These are phyloP conservation scores for Orchesellides sinensis DNA, from an alignment of 2,888 invertebrate genomes.

Conservation along the genomic window DNA sequence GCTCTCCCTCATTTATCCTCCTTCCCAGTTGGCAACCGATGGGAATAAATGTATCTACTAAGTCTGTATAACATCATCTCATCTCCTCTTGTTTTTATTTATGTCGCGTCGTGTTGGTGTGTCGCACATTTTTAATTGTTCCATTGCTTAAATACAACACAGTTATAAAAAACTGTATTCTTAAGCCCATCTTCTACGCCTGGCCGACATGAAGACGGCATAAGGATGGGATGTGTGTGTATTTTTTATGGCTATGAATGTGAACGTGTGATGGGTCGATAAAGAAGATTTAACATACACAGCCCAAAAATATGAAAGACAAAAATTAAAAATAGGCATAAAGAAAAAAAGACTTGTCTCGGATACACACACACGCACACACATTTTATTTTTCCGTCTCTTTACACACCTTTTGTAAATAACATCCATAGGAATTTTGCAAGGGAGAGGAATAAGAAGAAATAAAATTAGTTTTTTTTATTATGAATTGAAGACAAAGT, in stretches of 20 bases:
- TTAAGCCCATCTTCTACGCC: slow-evolving; percentile 60
- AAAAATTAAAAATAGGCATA: slow-evolving; percentile 23
- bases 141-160: not conserved
- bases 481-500: slow-evolving; percentile 62
- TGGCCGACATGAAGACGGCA: slow-evolving; percentile 46
- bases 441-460: slow-evolving; percentile 43
- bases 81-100: not conserved
- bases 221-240: slow-evolving; percentile 37
- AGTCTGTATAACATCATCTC: no score
- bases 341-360: slow-evolving; percentile 31
- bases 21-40: no score
- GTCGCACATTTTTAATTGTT: not conserved
- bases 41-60: no score
- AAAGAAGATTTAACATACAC: slow-evolving; percentile 63
- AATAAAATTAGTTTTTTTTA: slow-evolving; percentile 55
- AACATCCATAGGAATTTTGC: no score
- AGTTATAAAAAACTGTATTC: slow-evolving; percentile 1
- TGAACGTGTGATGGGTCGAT: slow-evolving; percentile 55
- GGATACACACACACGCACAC: no score
- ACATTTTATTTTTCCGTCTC: not conserved
- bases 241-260: not conserved
- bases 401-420: no score
- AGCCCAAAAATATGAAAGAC: no score
- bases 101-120: not conserved
- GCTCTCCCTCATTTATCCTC: no score